Percentiles rank a stretch among this genome's conserved stretches.
Evolutionary conservation across 2,113 vertebrate genomes (phyloP).

Genomic region (Hucho hucho): DNA sequence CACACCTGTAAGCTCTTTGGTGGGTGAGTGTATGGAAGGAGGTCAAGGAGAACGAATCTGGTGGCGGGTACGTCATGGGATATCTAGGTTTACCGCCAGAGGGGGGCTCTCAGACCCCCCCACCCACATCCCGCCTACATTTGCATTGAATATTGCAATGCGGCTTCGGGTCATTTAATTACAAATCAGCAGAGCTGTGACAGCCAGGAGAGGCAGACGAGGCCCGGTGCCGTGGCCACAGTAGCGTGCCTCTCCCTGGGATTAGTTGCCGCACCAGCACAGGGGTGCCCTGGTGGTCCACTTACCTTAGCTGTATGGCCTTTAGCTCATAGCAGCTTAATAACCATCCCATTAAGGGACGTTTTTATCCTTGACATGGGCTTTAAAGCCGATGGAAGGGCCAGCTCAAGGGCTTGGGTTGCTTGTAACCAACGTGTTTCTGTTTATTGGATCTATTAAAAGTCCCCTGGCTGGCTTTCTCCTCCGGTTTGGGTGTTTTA

Average conservation of each 20-base stretch:
- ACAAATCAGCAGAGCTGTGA: slow-evolving; percentile 26
- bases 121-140: background rate
- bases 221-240: background rate
- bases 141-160: slow-evolving; percentile 31
- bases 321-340: background rate
- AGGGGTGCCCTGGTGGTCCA: background rate
- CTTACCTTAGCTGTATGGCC: background rate
- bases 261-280: background rate
- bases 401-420: background rate
- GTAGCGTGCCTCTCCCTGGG: background rate
- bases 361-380: slow-evolving; percentile 29
- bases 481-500: background rate
- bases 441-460: slow-evolving; percentile 11
- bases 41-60: slow-evolving; percentile 40
- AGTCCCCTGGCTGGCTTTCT: background rate
- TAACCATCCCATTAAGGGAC: slow-evolving; percentile 21
- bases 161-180: slow-evolving; percentile 38
- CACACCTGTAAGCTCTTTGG: slow-evolving; percentile 28
- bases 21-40: slow-evolving; percentile 22
- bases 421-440: slow-evolving; percentile 7
- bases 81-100: slow-evolving; percentile 16
- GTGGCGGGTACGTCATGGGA: background rate
- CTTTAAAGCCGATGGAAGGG: slow-evolving; percentile 22
- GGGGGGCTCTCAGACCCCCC: background rate
- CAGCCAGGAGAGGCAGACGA: slow-evolving; percentile 2